Conservation (phyloP, 2,113 vertebrate species). For the Poeciliopsis turrubarensis region DNA sequence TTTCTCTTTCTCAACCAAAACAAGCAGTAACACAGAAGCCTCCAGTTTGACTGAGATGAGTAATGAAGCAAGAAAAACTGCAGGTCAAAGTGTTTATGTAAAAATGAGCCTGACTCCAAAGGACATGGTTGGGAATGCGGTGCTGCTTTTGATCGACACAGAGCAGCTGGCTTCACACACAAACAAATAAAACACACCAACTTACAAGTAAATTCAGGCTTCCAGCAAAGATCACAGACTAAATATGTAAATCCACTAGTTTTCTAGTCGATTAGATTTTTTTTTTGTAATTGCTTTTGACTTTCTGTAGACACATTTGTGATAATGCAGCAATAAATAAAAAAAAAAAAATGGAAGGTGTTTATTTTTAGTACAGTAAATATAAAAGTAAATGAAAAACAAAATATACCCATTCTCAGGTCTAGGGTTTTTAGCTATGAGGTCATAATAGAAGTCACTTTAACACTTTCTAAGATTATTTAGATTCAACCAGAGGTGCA, state of each 20-base stretch:
- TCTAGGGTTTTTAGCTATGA: too few species aligned
- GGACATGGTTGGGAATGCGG: constrained; percentile 34
- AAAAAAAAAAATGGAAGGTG: too few species aligned
- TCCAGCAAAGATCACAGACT: neutral
- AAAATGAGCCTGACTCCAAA: constrained; percentile 38
- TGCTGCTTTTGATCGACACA: constrained; percentile 44
- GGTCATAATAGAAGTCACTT: too few species aligned
- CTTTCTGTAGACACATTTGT: too few species aligned
- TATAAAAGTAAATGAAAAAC: too few species aligned
- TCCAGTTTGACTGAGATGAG: constrained; percentile 9
- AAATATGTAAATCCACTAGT: neutral
- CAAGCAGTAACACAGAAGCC: neutral
- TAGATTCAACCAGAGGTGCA: too few species aligned
- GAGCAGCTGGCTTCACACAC: constrained; percentile 63
- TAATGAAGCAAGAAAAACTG: constrained; percentile 43
- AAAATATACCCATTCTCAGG: too few species aligned
- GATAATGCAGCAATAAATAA: too few species aligned
- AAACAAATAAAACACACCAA: constrained; percentile 31
- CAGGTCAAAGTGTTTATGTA: constrained; percentile 3
- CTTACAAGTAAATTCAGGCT: neutral
- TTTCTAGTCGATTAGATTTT: neutral
- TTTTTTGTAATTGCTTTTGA: neutral
- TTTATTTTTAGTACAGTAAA: too few species aligned
- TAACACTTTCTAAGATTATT: too few species aligned
- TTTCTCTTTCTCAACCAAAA: neutral